Evolutionary conservation across 2,888 invertebrate species (phyloP).

Genomic region (Torymus tubicola): DNA sequence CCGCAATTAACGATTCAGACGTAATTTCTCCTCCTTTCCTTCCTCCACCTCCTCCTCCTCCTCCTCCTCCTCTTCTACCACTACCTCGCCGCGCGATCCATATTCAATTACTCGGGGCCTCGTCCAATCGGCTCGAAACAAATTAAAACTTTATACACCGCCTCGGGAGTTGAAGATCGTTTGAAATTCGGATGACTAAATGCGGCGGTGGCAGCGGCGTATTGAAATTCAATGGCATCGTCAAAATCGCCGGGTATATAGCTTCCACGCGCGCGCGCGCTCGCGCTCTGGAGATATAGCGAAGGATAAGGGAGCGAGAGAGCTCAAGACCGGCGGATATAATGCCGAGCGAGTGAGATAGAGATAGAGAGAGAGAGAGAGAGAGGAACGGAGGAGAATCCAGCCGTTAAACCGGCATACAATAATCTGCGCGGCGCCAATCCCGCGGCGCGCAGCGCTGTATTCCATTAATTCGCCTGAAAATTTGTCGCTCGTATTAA

Average conservation of each 20-base stretch:
- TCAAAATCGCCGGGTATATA: slow-evolving; percentile 56
- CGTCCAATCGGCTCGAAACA: slow-evolving; percentile 51
- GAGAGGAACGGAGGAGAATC: slow-evolving; percentile 61
- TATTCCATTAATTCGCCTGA: slow-evolving; percentile 75
- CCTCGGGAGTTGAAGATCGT: slow-evolving; percentile 50
- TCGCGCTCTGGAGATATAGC: slow-evolving; percentile 39
- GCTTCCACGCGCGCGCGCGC: slow-evolving; percentile 1
- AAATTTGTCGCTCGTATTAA: slow-evolving; percentile 76
- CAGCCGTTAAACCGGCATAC: slow-evolving; percentile 74
- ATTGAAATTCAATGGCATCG: slow-evolving; percentile 60
- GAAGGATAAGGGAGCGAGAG: slow-evolving; percentile 56
- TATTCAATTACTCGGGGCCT: slow-evolving; percentile 47
- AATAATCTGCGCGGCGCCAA: slow-evolving; percentile 74
- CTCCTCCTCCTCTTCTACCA: neutral
- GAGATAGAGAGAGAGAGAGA: neutral
- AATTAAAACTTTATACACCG: slow-evolving; percentile 57
- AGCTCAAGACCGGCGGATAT: slow-evolving; percentile 70
- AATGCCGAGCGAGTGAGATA: slow-evolving; percentile 61
- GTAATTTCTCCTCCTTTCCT: slow-evolving; percentile 19
- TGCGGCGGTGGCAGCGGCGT: slow-evolving; percentile 36
- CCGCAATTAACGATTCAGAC: slow-evolving; percentile 46
- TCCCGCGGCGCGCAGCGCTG: slow-evolving; percentile 64
- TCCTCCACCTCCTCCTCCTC: neutral
- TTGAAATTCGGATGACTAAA: slow-evolving; percentile 59
- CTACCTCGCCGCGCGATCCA: slow-evolving; percentile 22